A percentile compares a stretch with the other conserved stretches of the same genome.
These are phyloP conservation scores for Denticeps clupeoides DNA, from an alignment of 2,797 vertebrate genomes.

Conservation along the genomic window DNA sequence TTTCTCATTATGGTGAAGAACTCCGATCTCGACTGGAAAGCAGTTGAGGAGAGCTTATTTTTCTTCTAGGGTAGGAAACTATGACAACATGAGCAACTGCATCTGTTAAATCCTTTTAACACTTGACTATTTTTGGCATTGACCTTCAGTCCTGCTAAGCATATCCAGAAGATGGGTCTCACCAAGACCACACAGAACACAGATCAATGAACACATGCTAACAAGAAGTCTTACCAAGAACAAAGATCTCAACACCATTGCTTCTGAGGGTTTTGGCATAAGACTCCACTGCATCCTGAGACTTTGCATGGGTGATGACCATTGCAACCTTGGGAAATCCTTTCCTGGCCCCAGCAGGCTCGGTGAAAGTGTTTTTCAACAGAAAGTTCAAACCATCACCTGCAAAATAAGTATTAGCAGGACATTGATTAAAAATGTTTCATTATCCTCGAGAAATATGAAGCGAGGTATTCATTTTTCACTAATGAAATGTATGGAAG, in stretches of 20 bases:
- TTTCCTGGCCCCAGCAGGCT: conserved; percentile 70
- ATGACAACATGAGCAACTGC: conserved; percentile 19
- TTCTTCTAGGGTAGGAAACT: conserved; percentile 34
- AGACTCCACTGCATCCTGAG: conserved; percentile 74
- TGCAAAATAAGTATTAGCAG: conserved; percentile 36
- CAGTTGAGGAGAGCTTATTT: conserved; percentile 19
- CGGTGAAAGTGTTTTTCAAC: conserved; percentile 68
- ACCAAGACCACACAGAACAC: neutral
- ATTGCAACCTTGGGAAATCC: conserved; percentile 85
- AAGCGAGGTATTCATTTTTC: conserved; percentile 1
- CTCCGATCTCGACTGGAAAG: conserved; percentile 14
- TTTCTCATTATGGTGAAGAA: conserved; percentile 8
- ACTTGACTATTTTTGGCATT: conserved; percentile 18
- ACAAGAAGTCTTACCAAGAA: conserved; percentile 62
- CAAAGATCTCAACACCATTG: conserved; percentile 85
- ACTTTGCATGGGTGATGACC: conserved; percentile 82
- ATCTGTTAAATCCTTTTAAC: conserved; percentile 22
- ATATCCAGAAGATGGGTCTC: neutral
- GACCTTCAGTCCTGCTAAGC: conserved; percentile 5
- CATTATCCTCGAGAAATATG: conserved; percentile 1
- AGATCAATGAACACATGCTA: neutral
- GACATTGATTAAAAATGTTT: neutral
- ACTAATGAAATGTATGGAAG: conserved; percentile 3
- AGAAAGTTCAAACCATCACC: conserved; percentile 78
- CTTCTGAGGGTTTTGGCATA: conserved; percentile 70